These are phyloP conservation scores for Phaethornis superciliosus DNA, from an alignment of 2,113 vertebrate genomes.

Conservation along the genomic window DNA sequence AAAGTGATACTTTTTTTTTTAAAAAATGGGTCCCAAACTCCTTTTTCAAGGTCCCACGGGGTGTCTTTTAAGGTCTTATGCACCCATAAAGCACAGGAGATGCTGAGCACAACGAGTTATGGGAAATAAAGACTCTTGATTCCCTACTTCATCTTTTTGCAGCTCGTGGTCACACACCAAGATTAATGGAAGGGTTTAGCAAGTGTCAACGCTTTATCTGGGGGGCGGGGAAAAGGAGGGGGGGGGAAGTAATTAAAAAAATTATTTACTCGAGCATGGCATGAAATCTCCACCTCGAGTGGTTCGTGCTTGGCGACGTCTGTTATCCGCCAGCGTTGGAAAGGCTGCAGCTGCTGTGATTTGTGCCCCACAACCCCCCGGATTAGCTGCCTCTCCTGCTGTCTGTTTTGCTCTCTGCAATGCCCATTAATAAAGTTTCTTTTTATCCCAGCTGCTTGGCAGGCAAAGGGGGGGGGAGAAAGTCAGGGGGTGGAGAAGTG, in stretches of 20 bases:
- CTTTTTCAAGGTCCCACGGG: neutral
- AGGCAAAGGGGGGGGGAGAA: neutral
- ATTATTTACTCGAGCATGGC: neutral
- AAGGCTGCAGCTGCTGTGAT: neutral
- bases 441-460: neutral
- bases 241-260: neutral
- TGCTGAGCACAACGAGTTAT: accelerated
- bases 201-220: neutral
- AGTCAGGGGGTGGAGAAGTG: accelerated
- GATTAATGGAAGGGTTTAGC: neutral
- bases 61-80: neutral
- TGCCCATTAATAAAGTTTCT: neutral
- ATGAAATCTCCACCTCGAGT: neutral
- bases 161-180: neutral
- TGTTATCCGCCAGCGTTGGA: neutral
- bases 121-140: neutral
- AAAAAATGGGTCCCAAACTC: neutral
- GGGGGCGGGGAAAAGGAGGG: too few species aligned
- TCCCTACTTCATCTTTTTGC: neutral
- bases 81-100: neutral
- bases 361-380: neutral
- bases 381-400: neutral
- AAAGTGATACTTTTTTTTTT: neutral
- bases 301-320: neutral
- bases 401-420: neutral